Conservation (phyloP, 2,888 invertebrate species). For the Biston betularia region DNA sequence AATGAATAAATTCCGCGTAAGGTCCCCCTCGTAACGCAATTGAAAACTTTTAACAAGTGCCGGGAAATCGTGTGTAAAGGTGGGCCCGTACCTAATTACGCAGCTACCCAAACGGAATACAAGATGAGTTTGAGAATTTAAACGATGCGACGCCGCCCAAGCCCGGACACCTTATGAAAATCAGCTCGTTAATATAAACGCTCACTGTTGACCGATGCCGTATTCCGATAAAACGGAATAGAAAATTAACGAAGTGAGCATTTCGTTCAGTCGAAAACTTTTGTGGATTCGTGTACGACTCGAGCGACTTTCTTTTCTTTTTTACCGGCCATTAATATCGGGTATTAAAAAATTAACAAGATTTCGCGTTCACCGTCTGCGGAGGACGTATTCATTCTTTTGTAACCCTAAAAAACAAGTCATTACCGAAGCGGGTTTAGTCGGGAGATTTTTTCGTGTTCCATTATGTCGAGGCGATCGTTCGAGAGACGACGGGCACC, state of each 20-base stretch:
- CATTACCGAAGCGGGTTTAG: slow-evolving; percentile 82
- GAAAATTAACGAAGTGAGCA: slow-evolving; percentile 54
- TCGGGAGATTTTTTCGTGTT: slow-evolving; percentile 77
- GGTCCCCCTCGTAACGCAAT: slow-evolving; percentile 82
- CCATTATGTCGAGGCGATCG: slow-evolving; percentile 81
- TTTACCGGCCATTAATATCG: slow-evolving; percentile 75
- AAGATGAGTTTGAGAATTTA: slow-evolving; percentile 79
- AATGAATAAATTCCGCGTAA: slow-evolving; percentile 85
- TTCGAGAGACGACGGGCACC: slow-evolving; percentile 69
- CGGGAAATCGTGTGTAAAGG: slow-evolving; percentile 85
- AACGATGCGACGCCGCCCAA: slow-evolving; percentile 54
- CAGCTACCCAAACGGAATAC: slow-evolving; percentile 73
- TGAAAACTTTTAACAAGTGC: slow-evolving; percentile 86
- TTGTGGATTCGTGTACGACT: slow-evolving; percentile 58
- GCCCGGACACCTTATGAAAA: slow-evolving; percentile 64
- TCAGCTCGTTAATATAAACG: slow-evolving; percentile 73
- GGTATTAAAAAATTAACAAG: slow-evolving; percentile 80
- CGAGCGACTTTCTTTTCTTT: slow-evolving; percentile 51
- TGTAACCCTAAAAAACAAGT: slow-evolving; percentile 86
- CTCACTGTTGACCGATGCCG: slow-evolving; percentile 63
- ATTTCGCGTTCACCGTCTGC: slow-evolving; percentile 74
- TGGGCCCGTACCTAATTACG: slow-evolving; percentile 80
- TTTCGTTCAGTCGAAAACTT: slow-evolving; percentile 43
- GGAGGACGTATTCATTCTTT: slow-evolving; percentile 82
- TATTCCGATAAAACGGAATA: slow-evolving; percentile 47